Percentiles rank a stretch among this genome's conserved stretches.
Evolutionary conservation across 2,113 vertebrate species (phyloP).

Genomic region (Microtus pennsylvanicus): DNA sequence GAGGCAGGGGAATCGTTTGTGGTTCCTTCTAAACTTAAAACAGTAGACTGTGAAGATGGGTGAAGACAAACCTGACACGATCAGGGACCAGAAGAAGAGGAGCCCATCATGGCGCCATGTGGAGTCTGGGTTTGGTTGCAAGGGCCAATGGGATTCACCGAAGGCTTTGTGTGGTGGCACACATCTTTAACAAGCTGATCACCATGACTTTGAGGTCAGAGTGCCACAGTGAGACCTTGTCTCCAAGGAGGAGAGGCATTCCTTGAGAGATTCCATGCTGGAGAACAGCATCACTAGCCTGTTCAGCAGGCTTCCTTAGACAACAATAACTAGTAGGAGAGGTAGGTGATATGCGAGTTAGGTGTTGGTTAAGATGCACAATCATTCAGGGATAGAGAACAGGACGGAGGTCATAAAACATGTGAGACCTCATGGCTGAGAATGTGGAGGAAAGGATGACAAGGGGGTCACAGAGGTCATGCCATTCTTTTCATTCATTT

Average conservation of each 20-base stretch:
- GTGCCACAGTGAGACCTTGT: background rate
- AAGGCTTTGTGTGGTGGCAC: too few relatives aligned
- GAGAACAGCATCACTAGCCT: background rate
- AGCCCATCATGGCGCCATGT: background rate
- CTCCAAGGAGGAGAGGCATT: too few relatives aligned
- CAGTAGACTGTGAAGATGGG: background rate
- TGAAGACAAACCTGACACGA: background rate
- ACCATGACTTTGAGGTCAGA: background rate
- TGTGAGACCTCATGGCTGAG: background rate
- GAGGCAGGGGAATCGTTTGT: background rate
- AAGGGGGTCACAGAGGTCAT: too few relatives aligned
- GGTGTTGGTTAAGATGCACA: background rate
- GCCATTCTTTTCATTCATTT: background rate
- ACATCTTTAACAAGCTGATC: background rate
- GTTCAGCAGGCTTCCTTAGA: background rate
- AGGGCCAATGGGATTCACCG: background rate
- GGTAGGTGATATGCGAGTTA: background rate
- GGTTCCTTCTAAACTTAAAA: background rate
- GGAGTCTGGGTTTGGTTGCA: conserved; percentile 11
- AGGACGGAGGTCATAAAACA: background rate
- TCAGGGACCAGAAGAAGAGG: background rate
- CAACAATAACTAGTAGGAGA: background rate
- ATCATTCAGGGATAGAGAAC: background rate
- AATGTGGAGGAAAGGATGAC: background rate
- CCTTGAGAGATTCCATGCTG: background rate